Base-by-base conservation (phyloP, 2,797 vertebrate genomes). In the Helicolenus hilgendorfi region DNA sequence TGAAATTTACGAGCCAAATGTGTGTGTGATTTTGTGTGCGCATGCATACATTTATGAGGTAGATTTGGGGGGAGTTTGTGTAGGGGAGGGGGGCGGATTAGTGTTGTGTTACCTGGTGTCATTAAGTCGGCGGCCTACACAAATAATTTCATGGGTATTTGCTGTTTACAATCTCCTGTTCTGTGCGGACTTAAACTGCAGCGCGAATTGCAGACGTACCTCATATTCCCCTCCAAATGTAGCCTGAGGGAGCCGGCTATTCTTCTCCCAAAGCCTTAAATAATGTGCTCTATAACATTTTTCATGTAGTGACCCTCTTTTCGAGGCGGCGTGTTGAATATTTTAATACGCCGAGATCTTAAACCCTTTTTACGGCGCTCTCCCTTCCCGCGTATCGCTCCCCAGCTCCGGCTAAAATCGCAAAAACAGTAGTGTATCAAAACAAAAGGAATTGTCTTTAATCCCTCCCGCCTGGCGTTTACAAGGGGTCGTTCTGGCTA, bases 401-500 rank as follows among this genome's bases (percentile, higher is more conserved):
- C 81, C 76, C 13, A 1, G 85, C 64, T 75, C 4, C 2, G 49
- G 29, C 35, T 89, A 77, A 92, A 91, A 76, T 89, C 58, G 15
- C 85, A 86, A 81, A 93, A 95, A 81, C 82, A 82, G 75, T 31
- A 67, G 86, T 72, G 83, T 86, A 88, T 92, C 91, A 93, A 94
- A 95, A 95, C 94, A 94, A 92, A 91, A 59, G 58, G 77, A 78
- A 83, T 67, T 13, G 82, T 73, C 82, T 94, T 87, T 94, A 92
- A 95, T 96, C 92, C 86, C 72, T 73, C 41, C 45, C 2, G 70
- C 78, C 31, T 75, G 90, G 68, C 81, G 63, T 93, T 96, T 94
- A 95, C 85, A 89, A 86, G 91, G 85, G 85, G 90, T 91, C 88
- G 86, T 93, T 92, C 88, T 87, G 87, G 88, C 91, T 85, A 84